phyloP scores from a whole-genome alignment of 2,888 invertebrate species.

The Hofmannophila pseudospretella region DNA sequence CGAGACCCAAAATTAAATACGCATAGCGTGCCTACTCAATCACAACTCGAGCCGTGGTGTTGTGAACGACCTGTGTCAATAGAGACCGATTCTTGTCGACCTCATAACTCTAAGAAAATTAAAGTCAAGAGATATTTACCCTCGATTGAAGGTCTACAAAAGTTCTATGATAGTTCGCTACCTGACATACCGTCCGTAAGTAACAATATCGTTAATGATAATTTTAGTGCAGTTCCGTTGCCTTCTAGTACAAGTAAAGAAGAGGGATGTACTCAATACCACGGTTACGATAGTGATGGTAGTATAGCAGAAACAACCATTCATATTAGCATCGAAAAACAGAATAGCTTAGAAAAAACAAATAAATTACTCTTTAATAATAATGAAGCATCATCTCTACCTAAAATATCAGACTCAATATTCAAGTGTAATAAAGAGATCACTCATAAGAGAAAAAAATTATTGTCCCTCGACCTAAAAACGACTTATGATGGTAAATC shows the following conservation, averaged over 20 bases:
- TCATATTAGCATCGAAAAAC: constrained; percentile 59
- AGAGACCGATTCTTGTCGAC: constrained; percentile 21
- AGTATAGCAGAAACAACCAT: constrained; percentile 74
- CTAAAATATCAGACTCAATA: constrained; percentile 4
- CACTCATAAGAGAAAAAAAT: constrained; percentile 34
- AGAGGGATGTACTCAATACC: constrained; percentile 46
- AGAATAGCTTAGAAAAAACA: constrained; percentile 32
- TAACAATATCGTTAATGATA: no score
- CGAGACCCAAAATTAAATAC: constrained; percentile 12
- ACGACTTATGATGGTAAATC: constrained; percentile 33
- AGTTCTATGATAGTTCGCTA: constrained; percentile 23
- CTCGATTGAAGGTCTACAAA: constrained; percentile 19
- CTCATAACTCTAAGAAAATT: constrained; percentile 6
- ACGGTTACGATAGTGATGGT: constrained; percentile 73
- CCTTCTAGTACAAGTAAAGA: not conserved
- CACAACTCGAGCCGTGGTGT: not conserved
- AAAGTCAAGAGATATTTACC: constrained; percentile 13
- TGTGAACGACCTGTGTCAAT: constrained; percentile 18
- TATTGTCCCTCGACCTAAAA: constrained; percentile 51
- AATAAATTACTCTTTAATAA: constrained; percentile 13
- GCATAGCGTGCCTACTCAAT: constrained; percentile 13
- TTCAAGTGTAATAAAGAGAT: not conserved
- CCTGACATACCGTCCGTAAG: constrained; percentile 36
- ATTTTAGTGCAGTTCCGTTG: no score
- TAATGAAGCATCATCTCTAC: not conserved